Base-by-base conservation (phyloP, 2,888 invertebrate species). In the Lamellibrachia satsuma region DNA sequence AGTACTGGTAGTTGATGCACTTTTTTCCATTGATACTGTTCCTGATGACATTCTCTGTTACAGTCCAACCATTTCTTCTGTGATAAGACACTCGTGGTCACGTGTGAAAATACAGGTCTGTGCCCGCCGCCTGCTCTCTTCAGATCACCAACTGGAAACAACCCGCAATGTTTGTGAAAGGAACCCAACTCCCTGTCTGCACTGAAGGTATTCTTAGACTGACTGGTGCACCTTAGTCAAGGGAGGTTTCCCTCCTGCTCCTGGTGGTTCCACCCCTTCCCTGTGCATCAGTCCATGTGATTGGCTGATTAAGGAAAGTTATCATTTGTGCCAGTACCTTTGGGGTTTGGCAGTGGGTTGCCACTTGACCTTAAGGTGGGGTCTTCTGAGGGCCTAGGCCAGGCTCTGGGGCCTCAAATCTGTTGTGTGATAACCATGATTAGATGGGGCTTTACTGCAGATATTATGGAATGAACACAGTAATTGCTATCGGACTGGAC, bases 231-330 rank as follows among this genome's bases (percentile, higher is more conserved):
- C 75, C 75, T 75, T 75, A 75, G 22, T 75, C n/a, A n/a, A n/a
- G 75, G 75, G n/a, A 2, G 75, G 75, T 22, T 75, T 75, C 22
- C 75, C 75, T 75, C 75, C 75, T 22, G 22, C 15, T n/a, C 75
- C 39, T 39, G 39, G 39, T 39, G 39, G 39, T 39, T 39, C 75
- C 75, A 75, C 75, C 75, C 75, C 75, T 75, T 75, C 75, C 22
- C 75, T 22, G n/a, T 39, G 39, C 39, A 39, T 39, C 39, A 39
- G 39, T 39, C 39, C 39, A 39, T 39, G 39, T n/a, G 75, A 75
- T 75, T 75, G 75, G 75, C 75, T 75, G 75, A 75, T 75, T 75
- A 75, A n/a, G 75, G 75, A n/a, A 6, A 75, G 75, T 75, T 75
- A n/a, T 75, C 75, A 75, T 22, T 75, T 75, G 75, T 22, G 75